These are phyloP conservation scores for Eulemur rufifrons DNA, from an alignment of 2,113 vertebrate genomes.

Conservation along the genomic window DNA sequence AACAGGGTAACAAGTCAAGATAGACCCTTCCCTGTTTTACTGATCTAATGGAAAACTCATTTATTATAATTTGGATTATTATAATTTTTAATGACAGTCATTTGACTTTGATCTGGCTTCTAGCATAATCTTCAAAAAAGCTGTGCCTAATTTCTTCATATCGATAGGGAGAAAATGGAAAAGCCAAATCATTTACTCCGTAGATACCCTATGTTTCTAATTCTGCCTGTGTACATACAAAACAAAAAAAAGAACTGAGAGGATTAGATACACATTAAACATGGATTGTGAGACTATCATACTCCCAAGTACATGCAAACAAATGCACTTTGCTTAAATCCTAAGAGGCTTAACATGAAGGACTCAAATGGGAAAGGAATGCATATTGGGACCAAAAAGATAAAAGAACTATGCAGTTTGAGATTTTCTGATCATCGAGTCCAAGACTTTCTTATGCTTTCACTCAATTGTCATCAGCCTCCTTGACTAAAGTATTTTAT, in stretches of 20 bases:
- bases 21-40: background rate
- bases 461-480: background rate
- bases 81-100: background rate
- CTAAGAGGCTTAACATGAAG: background rate
- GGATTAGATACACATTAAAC: background rate
- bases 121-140: background rate
- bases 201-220: background rate
- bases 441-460: background rate
- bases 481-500: background rate
- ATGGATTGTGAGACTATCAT: background rate
- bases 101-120: background rate
- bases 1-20: background rate
- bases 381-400: background rate
- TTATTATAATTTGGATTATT: conserved; percentile 22
- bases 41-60: background rate
- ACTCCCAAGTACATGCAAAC: background rate
- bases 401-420: background rate
- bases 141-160: background rate
- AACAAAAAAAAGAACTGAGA: background rate
- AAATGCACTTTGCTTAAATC: background rate
- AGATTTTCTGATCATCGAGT: background rate
- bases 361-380: background rate
- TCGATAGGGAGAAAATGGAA: background rate
- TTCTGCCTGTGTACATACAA: background rate
- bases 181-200: conserved; percentile 7